phyloP scores from a whole-genome alignment of 2,888 invertebrate species.

The Priocnemis perturbator region DNA sequence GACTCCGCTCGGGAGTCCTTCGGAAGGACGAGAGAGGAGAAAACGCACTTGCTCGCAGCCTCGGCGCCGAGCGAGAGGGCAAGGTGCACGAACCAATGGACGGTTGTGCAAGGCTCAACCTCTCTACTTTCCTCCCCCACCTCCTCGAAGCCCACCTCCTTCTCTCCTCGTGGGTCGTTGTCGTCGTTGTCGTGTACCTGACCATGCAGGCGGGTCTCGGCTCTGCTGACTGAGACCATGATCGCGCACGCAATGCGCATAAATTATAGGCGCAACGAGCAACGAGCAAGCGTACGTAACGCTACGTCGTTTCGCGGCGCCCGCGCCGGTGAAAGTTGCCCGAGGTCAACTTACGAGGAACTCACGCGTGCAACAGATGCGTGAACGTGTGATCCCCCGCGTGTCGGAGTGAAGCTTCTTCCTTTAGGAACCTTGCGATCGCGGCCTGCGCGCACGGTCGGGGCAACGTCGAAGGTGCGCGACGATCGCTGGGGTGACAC shows the following conservation, averaged over 20 bases:
- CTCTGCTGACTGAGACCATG: slow-evolving; percentile 59
- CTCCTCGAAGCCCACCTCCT: slow-evolving; percentile 30
- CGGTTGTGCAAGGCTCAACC: slow-evolving; percentile 53
- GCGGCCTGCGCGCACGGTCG: no score
- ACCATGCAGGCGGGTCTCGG: slow-evolving; percentile 62
- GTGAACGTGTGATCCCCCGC: slow-evolving; percentile 23
- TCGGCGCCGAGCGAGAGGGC: slow-evolving; percentile 37
- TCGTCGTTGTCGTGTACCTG: slow-evolving; percentile 59
- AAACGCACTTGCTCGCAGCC: no score
- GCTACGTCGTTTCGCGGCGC: slow-evolving; percentile 48
- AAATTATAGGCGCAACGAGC: slow-evolving; percentile 63
- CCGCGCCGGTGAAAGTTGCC: slow-evolving; percentile 68
- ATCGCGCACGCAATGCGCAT: slow-evolving; percentile 68
- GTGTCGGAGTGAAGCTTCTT: no score
- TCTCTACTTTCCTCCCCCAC: not conserved
- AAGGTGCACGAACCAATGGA: slow-evolving; percentile 59
- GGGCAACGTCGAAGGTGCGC: no score
- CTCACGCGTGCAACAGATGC: slow-evolving; percentile 34
- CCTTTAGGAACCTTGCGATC: no score
- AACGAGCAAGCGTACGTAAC: slow-evolving; percentile 35
- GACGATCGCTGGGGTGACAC: no score
- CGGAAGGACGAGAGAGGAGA: no score
- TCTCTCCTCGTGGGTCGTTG: not conserved
- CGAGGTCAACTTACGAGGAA: slow-evolving; percentile 65
- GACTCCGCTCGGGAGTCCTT: no score